Conservation (phyloP, 2,888 invertebrate genomes). For the Torymus aiolomorphi region DNA sequence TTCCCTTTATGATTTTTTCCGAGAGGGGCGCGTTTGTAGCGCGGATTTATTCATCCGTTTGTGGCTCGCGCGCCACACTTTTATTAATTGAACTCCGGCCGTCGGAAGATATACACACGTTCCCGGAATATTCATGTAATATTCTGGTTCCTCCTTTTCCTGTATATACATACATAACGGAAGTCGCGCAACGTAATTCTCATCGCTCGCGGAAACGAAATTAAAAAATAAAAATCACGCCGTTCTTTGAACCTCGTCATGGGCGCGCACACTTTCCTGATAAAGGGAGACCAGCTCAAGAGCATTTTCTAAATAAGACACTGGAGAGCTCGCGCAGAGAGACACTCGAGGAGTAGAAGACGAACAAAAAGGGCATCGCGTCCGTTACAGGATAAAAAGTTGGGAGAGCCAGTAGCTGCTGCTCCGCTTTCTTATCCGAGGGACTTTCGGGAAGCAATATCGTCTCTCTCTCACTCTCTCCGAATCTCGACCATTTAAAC, state of each 20-base stretch:
- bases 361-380: no score
- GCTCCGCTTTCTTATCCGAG: background rate
- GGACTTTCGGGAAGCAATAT: constrained; percentile 27
- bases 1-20: background rate
- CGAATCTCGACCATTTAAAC: constrained; percentile 22
- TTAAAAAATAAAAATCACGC: no score
- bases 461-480: background rate
- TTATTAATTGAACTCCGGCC: constrained; percentile 19
- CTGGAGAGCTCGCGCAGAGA: no score
- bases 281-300: no score
- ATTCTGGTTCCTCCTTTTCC: no score
- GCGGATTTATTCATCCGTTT: constrained; percentile 12
- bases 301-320: no score
- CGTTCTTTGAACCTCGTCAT: no score
- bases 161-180: no score
- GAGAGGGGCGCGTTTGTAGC: background rate
- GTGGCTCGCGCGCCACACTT: background rate
- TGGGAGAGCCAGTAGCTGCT: background rate
- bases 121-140: background rate
- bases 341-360: no score
- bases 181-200: no score
- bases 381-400: background rate
- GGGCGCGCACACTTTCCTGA: no score
- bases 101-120: background rate
- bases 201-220: no score